Evolutionary conservation across 2,797 vertebrate genomes (phyloP), one percentile per base, ranked within the genome.

Genomic region (Pipistrellus pipistrellus): DNA sequence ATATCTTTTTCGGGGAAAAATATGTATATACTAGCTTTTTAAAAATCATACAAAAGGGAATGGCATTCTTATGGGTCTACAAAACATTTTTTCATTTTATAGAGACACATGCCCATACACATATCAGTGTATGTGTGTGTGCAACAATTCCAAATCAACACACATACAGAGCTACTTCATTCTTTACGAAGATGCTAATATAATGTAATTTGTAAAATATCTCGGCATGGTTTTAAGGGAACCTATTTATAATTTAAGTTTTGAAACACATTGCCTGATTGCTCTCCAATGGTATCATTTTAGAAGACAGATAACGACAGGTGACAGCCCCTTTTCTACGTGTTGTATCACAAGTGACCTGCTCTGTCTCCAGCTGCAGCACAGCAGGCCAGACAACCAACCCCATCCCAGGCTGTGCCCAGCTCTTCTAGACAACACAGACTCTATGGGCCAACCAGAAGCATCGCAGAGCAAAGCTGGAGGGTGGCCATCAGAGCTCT

Each of bases 191-290:
- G 35, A 85, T 14, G 32, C 48, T 77, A n/a, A n/a, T n/a, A 57
- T 46, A 53, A 62, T 17, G 35, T 30, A 64, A n/a, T 53, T 59
- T 94, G 38, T 21, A 90, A 94, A 89, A 83, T 41, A 85, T 44
- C 41, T 21, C 51, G 53, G 75, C 57, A 88, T 13, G 27, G 32
- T 80, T 88, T 93, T 90, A 77, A 76, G 71, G 35, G 68, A 96
- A 85, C 32, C 83, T 84, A 46, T 85, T 90, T 62, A 62, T 62
- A 12, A 62, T 62, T 62, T 73, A 91, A 69, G 23, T 81, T 95
- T 87, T 85, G 25, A 96, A 92, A 83, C 27, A 88, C 2, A 78
- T 23, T 59, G 51, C 77, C 69, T 78, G 92, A 66, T 85, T 64
- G 66, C 51, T 90, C 51, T 90, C 71, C 6, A 20, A 21, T 15